Percentiles rank a stretch among this genome's conserved stretches.
These are phyloP conservation scores for Siniperca chuatsi DNA, from an alignment of 2,113 vertebrate genomes.

Conservation along the genomic window DNA sequence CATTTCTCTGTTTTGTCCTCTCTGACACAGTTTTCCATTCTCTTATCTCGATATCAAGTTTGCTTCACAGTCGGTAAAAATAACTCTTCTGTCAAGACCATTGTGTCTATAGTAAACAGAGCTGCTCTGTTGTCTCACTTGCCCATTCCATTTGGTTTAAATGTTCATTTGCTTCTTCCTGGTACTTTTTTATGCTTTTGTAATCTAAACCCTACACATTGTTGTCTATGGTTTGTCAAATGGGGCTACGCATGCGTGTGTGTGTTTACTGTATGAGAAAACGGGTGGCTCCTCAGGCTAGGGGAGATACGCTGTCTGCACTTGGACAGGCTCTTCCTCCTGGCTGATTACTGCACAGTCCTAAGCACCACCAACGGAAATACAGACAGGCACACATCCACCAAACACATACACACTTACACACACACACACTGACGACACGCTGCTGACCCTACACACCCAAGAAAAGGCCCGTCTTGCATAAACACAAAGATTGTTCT, in stretches of 20 bases:
- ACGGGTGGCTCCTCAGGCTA: conserved; percentile 59
- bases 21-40: conserved; percentile 68
- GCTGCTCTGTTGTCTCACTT: conserved; percentile 31
- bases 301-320: conserved; percentile 76
- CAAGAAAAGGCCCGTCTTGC: conserved; percentile 70
- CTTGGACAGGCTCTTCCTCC: conserved; percentile 74
- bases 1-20: conserved; percentile 48
- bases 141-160: neutral
- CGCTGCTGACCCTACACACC: conserved; percentile 64
- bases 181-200: conserved; percentile 37
- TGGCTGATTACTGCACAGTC: conserved; percentile 74
- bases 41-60: conserved; percentile 67
- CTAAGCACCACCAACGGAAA: conserved; percentile 67
- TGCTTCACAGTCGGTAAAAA: conserved; percentile 61
- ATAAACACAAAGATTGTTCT: conserved; percentile 74
- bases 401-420: conserved; percentile 18
- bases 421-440: conserved; percentile 57
- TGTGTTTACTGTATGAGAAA: conserved; percentile 51
- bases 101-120: conserved; percentile 68
- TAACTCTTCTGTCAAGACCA: conserved; percentile 69
- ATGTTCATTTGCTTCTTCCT: conserved; percentile 46
- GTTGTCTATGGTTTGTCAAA: conserved; percentile 31
- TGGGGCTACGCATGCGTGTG: neutral
- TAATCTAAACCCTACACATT: conserved; percentile 54
- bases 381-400: conserved; percentile 44